A percentile compares a stretch with the other conserved stretches of the same genome.
These are phyloP conservation scores for Coreius guichenoti DNA, from an alignment of 2,797 vertebrate genomes.

Conservation along the genomic window DNA sequence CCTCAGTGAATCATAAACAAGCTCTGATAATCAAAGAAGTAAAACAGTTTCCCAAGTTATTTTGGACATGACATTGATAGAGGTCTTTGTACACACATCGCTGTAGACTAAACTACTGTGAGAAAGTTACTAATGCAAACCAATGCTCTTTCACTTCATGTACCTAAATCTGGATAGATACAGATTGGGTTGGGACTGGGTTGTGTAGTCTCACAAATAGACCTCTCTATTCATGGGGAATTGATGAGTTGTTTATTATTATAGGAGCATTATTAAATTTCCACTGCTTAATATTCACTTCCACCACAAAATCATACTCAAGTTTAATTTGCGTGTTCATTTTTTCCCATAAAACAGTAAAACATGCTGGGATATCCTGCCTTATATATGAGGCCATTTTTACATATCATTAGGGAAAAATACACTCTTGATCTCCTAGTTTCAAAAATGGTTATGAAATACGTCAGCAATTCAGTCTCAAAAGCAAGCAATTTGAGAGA, in stretches of 20 bases:
- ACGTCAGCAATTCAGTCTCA: not conserved
- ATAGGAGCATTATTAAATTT: not conserved
- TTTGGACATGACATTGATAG: not conserved
- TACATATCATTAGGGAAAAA: not conserved
- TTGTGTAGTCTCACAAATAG: conserved; percentile 23
- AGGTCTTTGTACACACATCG: not conserved
- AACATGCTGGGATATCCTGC: not conserved
- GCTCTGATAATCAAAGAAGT: not conserved
- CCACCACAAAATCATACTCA: not conserved
- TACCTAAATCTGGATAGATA: conserved; percentile 3
- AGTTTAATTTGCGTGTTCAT: not conserved
- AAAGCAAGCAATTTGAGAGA: conserved; percentile 7
- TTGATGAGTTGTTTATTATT: conserved; percentile 1
- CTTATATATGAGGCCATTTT: not conserved
- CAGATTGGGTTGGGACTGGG: not conserved
- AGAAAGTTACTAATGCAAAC: conserved; percentile 23
- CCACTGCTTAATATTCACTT: not conserved
- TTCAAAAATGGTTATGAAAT: conserved; percentile 8
- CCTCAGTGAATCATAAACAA: conserved; percentile 8
- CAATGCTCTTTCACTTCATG: conserved; percentile 19
- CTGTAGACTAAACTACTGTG: conserved; percentile 32
- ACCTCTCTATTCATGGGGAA: not conserved
- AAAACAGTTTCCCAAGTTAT: not conserved
- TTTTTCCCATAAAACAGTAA: not conserved
- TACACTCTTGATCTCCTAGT: not conserved